Evolutionary conservation across 2,113 vertebrate genomes (phyloP), one percentile per base, ranked within the genome.

Genomic region (Takifugu bimaculatus): DNA sequence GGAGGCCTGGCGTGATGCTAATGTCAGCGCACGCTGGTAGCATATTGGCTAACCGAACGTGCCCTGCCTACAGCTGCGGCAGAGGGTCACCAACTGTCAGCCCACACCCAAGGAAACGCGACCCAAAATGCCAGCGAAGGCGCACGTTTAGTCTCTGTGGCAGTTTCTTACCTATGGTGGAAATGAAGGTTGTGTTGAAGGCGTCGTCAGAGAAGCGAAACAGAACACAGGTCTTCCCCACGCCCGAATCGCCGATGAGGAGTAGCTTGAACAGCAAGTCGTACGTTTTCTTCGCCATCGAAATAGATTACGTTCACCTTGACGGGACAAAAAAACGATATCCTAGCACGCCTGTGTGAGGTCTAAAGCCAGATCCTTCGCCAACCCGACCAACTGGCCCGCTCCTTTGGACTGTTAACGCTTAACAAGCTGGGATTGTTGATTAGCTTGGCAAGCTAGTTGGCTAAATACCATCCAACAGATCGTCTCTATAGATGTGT

Each of bases 161-260:
- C 13, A 15, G 20, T 63, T 65, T 67, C 89, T 90, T 80, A 96
- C 95, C 95, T 91, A 98, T 98, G 83, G 95, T 98, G 90, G 96
- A 98, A 88, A 98, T 98, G 87, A 98, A 98, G 89, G 96, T 98
- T 91, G 96, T 96, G 89, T 98, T 98, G 90, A 98, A 98, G 88
- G 96, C 96, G 88, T 98, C 96, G 86, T 98, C 96, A 75, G 93
- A 95, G 92, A 98, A 98, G 87, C 96, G 96, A 91, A 98, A 98
- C 88, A 98, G 91, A 84, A 96, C 93, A 89, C 96, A 98, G 85
- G 96, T 98, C 90, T 98, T 98, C 79, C 96, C 96, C 83, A 97
- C 96, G 79, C 96, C 96, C 80, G 95, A 98, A 91, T 98, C 96
- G 57, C 96, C 96, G 90, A 97, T 98, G 63, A 97, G 93, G 70